Evolutionary conservation across 2,797 vertebrate species (phyloP).

Genomic region (Hyperoplus lanceolatus): DNA sequence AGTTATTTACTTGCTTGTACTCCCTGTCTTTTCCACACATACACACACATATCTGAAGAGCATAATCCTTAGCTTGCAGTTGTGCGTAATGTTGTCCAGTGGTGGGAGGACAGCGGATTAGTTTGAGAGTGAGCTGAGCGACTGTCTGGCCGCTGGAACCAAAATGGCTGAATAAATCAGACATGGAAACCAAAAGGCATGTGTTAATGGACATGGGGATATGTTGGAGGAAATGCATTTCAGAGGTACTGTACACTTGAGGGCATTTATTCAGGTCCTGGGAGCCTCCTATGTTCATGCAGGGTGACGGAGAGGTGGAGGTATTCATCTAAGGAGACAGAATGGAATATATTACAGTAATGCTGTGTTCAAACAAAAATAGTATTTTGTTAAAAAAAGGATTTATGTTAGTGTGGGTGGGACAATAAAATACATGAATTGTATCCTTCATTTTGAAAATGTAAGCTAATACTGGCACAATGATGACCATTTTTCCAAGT

Average conservation of each 20-base stretch:
- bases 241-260: slow-evolving; percentile 26
- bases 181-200: slow-evolving; percentile 67
- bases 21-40: slow-evolving; percentile 36
- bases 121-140: slow-evolving; percentile 70
- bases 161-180: slow-evolving; percentile 84
- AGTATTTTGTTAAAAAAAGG: not conserved
- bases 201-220: slow-evolving; percentile 75
- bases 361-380: not conserved
- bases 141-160: slow-evolving; percentile 63
- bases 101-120: slow-evolving; percentile 76
- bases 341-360: slow-evolving; percentile 22
- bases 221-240: slow-evolving; percentile 50
- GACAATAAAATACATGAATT: not conserved
- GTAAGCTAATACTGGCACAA: not conserved
- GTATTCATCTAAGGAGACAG: not conserved
- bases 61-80: slow-evolving; percentile 42
- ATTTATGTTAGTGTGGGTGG: not conserved
- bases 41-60: slow-evolving; percentile 14
- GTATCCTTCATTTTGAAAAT: not conserved
- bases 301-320: slow-evolving; percentile 16
- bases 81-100: slow-evolving; percentile 53
- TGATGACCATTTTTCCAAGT: not conserved
- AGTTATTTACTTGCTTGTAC: slow-evolving; percentile 63
- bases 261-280: slow-evolving; percentile 51
- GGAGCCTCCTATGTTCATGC: slow-evolving; percentile 17